Evolutionary conservation across 2,113 vertebrate species (phyloP).

Genomic region (Mesocricetus auratus): DNA sequence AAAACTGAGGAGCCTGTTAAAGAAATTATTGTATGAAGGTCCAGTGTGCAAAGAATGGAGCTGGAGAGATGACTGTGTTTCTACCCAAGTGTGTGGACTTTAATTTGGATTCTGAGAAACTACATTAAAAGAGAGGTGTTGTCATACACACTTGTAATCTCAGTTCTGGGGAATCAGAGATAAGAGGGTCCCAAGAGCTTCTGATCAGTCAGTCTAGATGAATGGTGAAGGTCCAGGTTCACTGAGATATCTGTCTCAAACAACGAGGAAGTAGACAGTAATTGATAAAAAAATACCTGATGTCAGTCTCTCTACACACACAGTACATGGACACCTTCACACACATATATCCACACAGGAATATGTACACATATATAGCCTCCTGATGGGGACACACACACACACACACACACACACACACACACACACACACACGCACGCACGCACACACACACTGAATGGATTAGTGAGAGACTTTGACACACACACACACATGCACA

Average conservation of each 20-base stretch:
- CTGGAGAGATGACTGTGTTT: neutral
- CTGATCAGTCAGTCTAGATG: neutral
- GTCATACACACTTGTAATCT: neutral
- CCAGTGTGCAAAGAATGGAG: neutral
- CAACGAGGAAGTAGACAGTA: neutral
- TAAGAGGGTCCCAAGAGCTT: neutral
- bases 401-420: neutral
- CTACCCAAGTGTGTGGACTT: neutral
- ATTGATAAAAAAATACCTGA: neutral
- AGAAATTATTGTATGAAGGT: neutral
- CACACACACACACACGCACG: neutral
- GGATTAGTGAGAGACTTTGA: neutral
- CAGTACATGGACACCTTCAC: neutral
- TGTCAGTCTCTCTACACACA: neutral
- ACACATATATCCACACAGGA: neutral
- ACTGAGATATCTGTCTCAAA: neutral
- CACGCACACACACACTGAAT: neutral
- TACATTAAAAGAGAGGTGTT: neutral
- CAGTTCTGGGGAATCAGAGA: neutral
- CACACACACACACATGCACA: neutral
- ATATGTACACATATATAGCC: neutral
- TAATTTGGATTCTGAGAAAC: neutral
- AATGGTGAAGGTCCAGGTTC: neutral
- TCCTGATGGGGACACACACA: neutral
- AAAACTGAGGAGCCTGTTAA: neutral